phyloP scores from a whole-genome alignment of 2,113 vertebrate species.

The Mungos mungo region DNA sequence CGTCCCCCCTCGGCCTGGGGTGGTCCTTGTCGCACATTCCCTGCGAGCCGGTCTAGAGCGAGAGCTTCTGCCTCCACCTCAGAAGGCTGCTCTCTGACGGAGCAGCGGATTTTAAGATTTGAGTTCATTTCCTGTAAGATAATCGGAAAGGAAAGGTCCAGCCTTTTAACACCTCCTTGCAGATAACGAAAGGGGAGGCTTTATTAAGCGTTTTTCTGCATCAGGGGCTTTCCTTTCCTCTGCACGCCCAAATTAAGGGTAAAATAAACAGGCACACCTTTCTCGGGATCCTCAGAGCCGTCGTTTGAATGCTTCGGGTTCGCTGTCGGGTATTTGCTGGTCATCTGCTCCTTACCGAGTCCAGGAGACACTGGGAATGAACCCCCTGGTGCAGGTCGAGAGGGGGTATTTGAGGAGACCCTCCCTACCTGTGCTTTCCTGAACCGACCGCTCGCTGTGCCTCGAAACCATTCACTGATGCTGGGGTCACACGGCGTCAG shows the following conservation, averaged over 20 bases:
- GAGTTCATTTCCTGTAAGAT: background rate
- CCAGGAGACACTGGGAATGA: background rate
- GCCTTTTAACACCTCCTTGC: background rate
- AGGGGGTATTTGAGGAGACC: background rate
- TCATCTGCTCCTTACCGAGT: background rate
- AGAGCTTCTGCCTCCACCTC: background rate
- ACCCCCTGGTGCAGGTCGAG: background rate
- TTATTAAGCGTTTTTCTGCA: background rate
- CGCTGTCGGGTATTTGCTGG: too few species aligned
- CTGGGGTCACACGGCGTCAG: background rate
- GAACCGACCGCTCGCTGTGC: background rate
- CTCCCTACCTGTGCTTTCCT: background rate
- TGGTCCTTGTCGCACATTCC: background rate
- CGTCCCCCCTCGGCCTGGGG: background rate
- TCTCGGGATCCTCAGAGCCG: background rate
- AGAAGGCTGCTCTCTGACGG: background rate
- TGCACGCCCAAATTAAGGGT: background rate
- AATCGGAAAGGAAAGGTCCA: background rate
- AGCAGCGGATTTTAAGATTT: background rate
- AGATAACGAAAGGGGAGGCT: background rate
- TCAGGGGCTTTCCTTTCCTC: background rate
- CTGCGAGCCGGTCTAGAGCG: background rate
- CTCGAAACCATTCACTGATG: background rate
- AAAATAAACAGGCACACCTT: background rate
- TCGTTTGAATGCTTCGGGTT: background rate